Evolutionary conservation across 35 echinoderm and acorn worm species (phyloP).

Genomic region (Apostichopus japonicus): DNA sequence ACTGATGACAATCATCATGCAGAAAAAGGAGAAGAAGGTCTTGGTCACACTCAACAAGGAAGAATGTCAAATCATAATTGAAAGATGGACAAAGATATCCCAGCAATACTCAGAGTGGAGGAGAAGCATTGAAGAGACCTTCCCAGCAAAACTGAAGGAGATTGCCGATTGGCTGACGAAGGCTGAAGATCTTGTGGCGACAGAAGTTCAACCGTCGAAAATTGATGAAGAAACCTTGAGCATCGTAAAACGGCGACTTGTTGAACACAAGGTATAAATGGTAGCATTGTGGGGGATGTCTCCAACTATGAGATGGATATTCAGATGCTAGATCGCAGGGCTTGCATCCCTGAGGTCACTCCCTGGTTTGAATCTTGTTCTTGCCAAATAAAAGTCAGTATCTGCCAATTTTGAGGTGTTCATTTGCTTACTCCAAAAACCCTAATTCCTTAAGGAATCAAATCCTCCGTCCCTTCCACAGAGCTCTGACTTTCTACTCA

Average conservation of each 20-base stretch:
- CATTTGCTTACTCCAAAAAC: neutral
- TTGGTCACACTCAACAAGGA: conserved; percentile 77
- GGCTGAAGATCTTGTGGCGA: conserved; percentile 77
- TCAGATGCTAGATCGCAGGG: too few species aligned
- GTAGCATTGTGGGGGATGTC: too few species aligned
- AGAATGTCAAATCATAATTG: conserved; percentile 74
- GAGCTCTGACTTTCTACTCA: too few species aligned
- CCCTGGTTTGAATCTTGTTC: too few species aligned
- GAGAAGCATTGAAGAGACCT: conserved; percentile 64
- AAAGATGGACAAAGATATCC: conserved; percentile 76
- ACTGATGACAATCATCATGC: conserved; percentile 70
- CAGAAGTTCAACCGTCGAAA: conserved; percentile 67
- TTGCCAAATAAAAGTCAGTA: too few species aligned
- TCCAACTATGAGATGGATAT: too few species aligned
- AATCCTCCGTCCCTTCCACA: too few species aligned
- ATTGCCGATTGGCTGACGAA: conserved; percentile 81
- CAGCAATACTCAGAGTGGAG: conserved; percentile 77
- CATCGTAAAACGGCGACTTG: conserved; percentile 70
- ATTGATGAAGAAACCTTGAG: conserved; percentile 87
- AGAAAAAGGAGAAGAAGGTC: conserved; percentile 80
- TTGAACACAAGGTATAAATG: conserved; percentile 77
- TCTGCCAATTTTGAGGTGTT: neutral
- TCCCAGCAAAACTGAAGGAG: conserved; percentile 68
- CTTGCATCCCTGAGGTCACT: too few species aligned
- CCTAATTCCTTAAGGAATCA: too few species aligned